A percentile compares a stretch with the other conserved stretches of the same genome.
Evolutionary conservation across 2,797 vertebrate genomes (phyloP).

Genomic region (Rhodeus uyekii): DNA sequence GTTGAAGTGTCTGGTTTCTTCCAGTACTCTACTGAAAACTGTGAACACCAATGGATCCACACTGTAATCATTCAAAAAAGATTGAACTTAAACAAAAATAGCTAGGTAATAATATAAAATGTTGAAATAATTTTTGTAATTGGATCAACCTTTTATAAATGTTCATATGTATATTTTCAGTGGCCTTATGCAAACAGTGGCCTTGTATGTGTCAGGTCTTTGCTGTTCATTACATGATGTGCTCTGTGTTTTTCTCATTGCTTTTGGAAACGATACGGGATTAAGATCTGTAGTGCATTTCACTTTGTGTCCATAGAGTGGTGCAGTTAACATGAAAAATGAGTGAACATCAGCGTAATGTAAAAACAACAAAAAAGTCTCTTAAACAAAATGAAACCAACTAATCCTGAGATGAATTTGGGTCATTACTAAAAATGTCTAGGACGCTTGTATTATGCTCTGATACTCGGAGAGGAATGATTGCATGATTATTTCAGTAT

Average conservation of each 20-base stretch:
- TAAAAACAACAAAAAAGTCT: neutral
- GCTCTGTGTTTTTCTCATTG: conserved; percentile 4
- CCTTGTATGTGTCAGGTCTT: neutral
- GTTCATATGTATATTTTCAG: neutral
- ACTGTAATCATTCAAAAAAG: neutral
- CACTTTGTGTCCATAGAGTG: conserved; percentile 20
- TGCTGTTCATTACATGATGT: neutral
- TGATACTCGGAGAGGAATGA: neutral
- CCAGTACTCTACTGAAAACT: neutral
- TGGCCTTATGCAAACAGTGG: neutral
- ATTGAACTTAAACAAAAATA: neutral
- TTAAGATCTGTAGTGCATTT: conserved; percentile 16
- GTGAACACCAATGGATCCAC: neutral
- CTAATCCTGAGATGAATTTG: conserved; percentile 8
- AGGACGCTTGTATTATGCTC: neutral
- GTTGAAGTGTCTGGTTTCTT: conserved; percentile 50
- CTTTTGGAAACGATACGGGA: neutral
- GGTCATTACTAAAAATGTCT: neutral
- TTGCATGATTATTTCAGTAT: neutral
- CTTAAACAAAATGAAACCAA: neutral
- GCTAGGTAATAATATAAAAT: neutral
- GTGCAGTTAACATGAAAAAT: conserved; percentile 30
- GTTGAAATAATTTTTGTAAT: neutral
- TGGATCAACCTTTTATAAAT: neutral
- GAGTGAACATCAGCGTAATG: neutral